These are phyloP conservation scores for Pteropus alecto DNA, from an alignment of 2,113 vertebrate genomes.

Conservation along the genomic window DNA sequence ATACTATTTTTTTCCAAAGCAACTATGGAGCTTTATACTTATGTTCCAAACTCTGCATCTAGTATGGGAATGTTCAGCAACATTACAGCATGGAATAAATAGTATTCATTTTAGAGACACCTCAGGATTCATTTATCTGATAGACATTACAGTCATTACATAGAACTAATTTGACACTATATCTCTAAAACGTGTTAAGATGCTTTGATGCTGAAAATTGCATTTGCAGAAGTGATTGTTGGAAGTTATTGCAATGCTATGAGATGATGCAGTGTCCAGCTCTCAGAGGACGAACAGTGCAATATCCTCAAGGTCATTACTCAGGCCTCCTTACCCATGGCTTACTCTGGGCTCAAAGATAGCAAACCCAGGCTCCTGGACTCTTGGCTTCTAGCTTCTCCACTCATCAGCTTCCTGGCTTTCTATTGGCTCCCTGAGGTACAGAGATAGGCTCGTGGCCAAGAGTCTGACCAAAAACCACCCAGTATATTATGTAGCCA, in stretches of 20 bases:
- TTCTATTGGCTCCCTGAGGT: not conserved
- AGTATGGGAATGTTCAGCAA: not conserved
- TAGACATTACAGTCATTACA: constrained; percentile 5
- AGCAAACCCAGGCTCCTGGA: not conserved
- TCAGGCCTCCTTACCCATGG: not conserved
- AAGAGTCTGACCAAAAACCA: not conserved
- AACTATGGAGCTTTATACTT: not conserved
- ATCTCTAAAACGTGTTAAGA: constrained; percentile 17
- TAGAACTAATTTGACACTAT: constrained; percentile 23
- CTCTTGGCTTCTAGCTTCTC: not conserved
- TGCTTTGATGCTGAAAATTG: constrained; percentile 33
- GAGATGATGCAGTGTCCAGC: not conserved
- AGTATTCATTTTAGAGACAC: not conserved
- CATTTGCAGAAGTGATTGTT: constrained; percentile 4
- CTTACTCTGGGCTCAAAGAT: not conserved
- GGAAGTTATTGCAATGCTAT: not conserved
- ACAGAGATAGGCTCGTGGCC: not conserved
- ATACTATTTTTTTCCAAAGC: constrained; percentile 19
- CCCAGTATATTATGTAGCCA: not conserved
- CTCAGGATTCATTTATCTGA: constrained; percentile 29
- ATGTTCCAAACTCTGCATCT: not conserved
- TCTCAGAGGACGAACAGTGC: not conserved
- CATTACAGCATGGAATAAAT: not conserved
- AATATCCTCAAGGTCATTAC: not conserved
- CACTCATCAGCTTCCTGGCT: not conserved